phyloP scores from a whole-genome alignment of 2,113 vertebrate genomes.

The Aegotheles bennettii region DNA sequence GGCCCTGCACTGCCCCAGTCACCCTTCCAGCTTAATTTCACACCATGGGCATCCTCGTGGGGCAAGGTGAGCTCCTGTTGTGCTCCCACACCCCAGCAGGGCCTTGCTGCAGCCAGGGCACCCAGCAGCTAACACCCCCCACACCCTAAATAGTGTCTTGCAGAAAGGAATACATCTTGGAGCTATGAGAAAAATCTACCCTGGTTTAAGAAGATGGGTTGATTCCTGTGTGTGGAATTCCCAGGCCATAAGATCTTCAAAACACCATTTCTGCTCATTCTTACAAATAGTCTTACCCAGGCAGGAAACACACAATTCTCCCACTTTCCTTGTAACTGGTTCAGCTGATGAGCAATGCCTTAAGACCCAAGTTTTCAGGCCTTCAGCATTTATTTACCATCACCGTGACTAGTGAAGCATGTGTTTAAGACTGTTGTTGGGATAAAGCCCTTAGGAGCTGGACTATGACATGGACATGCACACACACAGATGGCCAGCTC shows the following conservation, averaged over 20 bases:
- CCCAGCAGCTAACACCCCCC: neutral
- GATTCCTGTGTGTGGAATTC: neutral
- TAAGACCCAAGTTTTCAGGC: neutral
- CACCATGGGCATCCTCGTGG: neutral
- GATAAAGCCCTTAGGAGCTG: neutral
- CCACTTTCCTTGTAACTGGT: neutral
- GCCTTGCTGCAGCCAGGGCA: neutral
- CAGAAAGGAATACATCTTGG: neutral
- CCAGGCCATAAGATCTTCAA: neutral
- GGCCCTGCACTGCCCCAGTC: neutral
- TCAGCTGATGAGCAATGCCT: neutral
- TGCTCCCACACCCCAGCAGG: neutral
- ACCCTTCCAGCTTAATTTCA: neutral
- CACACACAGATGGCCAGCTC: neutral
- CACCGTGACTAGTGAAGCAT: neutral
- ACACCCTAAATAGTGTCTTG: neutral
- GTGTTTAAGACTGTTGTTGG: neutral
- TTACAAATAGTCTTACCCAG: neutral
- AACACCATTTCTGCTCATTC: neutral
- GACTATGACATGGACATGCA: rapidly evolving
- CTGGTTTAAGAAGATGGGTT: neutral
- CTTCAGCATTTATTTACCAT: neutral
- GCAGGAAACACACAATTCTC: neutral
- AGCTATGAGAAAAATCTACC: neutral
- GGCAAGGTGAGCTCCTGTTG: neutral